phyloP scores from a whole-genome alignment of 1,140 invertebrate species.

The Amphibalanus amphitrite region DNA sequence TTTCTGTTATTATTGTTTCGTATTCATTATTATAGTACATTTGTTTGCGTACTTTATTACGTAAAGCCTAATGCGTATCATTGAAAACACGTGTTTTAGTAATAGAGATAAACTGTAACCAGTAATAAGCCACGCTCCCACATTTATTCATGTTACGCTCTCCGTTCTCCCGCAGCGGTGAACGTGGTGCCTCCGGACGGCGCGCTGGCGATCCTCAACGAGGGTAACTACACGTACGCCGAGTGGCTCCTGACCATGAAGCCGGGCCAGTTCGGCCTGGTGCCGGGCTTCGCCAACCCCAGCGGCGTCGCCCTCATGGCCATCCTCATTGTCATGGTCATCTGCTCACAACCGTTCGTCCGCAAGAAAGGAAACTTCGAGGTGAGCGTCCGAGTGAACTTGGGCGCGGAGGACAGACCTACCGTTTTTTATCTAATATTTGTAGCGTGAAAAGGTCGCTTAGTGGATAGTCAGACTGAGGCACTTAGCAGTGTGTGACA shows the following conservation, averaged over 20 bases:
- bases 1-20: too few species aligned
- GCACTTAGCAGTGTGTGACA: too few species aligned
- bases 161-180: background rate
- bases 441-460: background rate
- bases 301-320: slow-evolving; percentile 59
- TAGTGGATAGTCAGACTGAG: too few species aligned
- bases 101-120: too few species aligned
- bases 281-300: slow-evolving; percentile 62
- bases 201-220: background rate
- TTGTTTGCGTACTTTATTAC: too few species aligned
- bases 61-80: too few species aligned
- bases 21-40: too few species aligned
- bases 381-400: slow-evolving; percentile 31
- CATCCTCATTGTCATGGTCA: slow-evolving; percentile 57
- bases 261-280: slow-evolving; percentile 52
- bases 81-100: too few species aligned
- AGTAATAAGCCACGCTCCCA: too few species aligned
- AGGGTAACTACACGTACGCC: slow-evolving; percentile 33
- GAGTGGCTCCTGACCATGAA: slow-evolving; percentile 62
- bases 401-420: too few species aligned
- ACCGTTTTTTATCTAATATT: background rate
- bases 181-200: background rate
- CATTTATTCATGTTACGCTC: too few species aligned
- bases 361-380: slow-evolving; percentile 80
- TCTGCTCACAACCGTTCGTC: slow-evolving; percentile 72